A percentile compares a stretch with the other conserved stretches of the same genome.
phyloP scores from a whole-genome alignment of 2,113 vertebrate genomes.

The Loxodonta africana region DNA sequence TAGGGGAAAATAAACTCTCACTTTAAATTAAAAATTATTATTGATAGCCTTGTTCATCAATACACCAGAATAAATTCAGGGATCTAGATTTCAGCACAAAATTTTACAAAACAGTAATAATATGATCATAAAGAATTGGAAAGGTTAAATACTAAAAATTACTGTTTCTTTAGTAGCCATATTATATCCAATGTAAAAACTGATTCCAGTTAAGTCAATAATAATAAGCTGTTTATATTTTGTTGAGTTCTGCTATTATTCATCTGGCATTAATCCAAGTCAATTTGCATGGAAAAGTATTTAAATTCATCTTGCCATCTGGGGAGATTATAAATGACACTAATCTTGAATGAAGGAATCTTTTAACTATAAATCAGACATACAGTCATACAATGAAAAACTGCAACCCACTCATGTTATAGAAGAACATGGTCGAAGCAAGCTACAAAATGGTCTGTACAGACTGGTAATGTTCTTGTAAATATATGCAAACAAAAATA shows the following conservation, averaged over 20 bases:
- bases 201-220: slow-evolving; percentile 75
- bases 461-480: not conserved
- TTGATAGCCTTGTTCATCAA: not conserved
- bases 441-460: not conserved
- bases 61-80: slow-evolving; percentile 4
- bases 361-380: slow-evolving; percentile 20
- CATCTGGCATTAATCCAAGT: slow-evolving; percentile 73
- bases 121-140: slow-evolving; percentile 62
- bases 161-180: slow-evolving; percentile 66
- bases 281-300: slow-evolving; percentile 70
- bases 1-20: not conserved
- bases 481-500: not conserved
- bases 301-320: slow-evolving; percentile 60
- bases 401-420: not conserved
- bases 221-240: slow-evolving; percentile 78
- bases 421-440: not conserved
- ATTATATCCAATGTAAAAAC: slow-evolving; percentile 63
- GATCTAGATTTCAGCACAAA: not conserved
- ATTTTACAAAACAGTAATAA: slow-evolving; percentile 58
- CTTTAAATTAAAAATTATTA: slow-evolving; percentile 54
- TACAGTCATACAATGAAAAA: slow-evolving; percentile 6
- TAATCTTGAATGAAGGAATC: slow-evolving; percentile 51
- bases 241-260: slow-evolving; percentile 71
- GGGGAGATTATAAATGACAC: slow-evolving; percentile 69
- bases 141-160: slow-evolving; percentile 70